phyloP scores from a whole-genome alignment of 2,113 vertebrate species.

The human (Homo sapiens) region GRCh38 chr22:39802001-39802500 shows the following conservation, averaged over 20 bases:
- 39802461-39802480: background rate
- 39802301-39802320: background rate
- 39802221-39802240: background rate
- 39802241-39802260: background rate
- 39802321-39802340: background rate
- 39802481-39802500: background rate
- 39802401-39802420: background rate
- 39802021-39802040: conserved; percentile 33
- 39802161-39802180: background rate
- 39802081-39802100: no score
- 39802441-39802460: background rate
- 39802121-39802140: background rate
- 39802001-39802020: conserved; percentile 51
- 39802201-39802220: background rate
- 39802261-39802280: background rate
- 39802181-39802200: background rate
- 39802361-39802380: background rate
- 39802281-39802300: background rate
- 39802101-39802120: background rate
- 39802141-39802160: background rate
- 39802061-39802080: background rate
- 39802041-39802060: background rate
- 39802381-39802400: background rate
- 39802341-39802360: background rate
- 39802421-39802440: background rate